Percentiles rank a stretch among this genome's conserved stretches.
Evolutionary conservation across 2,113 vertebrate genomes (phyloP).

Genomic region (Podarcis muralis): DNA sequence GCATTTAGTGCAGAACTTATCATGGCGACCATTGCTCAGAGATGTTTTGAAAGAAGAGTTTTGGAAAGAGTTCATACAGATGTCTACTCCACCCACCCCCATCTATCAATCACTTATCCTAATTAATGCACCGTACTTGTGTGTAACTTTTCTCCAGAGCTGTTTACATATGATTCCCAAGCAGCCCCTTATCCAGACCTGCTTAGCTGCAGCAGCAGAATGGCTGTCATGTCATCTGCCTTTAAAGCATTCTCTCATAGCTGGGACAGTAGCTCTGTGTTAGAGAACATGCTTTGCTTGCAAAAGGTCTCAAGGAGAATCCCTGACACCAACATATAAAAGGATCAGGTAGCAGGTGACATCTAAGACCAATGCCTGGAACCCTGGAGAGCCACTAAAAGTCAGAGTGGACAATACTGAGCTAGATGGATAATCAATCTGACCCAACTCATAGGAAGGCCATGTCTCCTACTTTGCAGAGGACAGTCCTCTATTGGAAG

Average conservation of each 20-base stretch:
- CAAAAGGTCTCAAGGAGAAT: neutral
- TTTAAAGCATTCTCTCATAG: neutral
- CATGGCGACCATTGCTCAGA: neutral
- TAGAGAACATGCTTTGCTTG: neutral
- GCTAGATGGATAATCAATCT: too few relatives aligned
- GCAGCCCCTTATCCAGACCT: neutral
- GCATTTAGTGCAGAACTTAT: neutral
- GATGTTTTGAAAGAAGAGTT: neutral
- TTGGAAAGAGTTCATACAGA: constrained; percentile 2
- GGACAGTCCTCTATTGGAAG: too few relatives aligned
- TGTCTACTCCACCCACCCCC: neutral
- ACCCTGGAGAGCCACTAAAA: neutral
- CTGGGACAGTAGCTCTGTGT: neutral
- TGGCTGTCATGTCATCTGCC: too few relatives aligned
- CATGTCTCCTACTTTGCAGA: too few relatives aligned
- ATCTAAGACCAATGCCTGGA: neutral
- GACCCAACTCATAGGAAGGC: too few relatives aligned
- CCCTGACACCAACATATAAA: neutral
- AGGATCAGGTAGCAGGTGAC: neutral
- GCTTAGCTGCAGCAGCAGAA: neutral
- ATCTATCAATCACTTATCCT: neutral
- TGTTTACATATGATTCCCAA: neutral
- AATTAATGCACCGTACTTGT: neutral
- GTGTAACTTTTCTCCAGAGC: neutral
- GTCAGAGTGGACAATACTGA: neutral